A percentile compares a stretch with the other conserved stretches of the same genome.
Conservation (phyloP, 2,797 vertebrate genomes). For the Gouania willdenowi region DNA sequence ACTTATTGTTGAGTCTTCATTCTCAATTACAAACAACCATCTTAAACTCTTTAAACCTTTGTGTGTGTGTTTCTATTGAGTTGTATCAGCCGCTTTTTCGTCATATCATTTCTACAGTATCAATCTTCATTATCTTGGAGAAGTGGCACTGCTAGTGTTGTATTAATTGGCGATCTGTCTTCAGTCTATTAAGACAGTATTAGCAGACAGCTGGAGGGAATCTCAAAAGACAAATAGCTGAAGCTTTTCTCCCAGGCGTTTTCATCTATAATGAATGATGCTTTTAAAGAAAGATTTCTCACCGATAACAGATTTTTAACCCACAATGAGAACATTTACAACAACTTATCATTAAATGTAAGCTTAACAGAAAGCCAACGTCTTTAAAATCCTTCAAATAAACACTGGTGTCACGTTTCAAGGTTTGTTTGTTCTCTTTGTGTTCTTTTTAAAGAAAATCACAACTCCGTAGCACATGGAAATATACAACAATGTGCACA, state of each 20-base stretch:
- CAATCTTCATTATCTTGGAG: slow-evolving; percentile 59
- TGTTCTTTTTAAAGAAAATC: too few relatives aligned
- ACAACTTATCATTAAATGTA: too few relatives aligned
- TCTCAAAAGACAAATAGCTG: slow-evolving; percentile 56
- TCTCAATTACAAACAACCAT: not conserved
- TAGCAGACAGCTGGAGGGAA: slow-evolving; percentile 50
- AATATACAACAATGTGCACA: too few relatives aligned
- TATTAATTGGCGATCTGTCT: slow-evolving; percentile 60
- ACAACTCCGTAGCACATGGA: too few relatives aligned
- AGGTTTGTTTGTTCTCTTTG: too few relatives aligned
- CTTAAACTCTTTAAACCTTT: slow-evolving; percentile 19
- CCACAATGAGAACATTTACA: slow-evolving; percentile 4
- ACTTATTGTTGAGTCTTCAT: slow-evolving; percentile 2
- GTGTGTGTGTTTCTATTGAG: slow-evolving; percentile 29
- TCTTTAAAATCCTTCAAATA: too few relatives aligned
- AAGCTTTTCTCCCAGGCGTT: slow-evolving; percentile 37
- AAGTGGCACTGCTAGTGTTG: slow-evolving; percentile 38
- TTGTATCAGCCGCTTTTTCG: slow-evolving; percentile 40
- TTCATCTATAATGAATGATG: slow-evolving; percentile 44
- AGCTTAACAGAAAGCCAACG: too few relatives aligned
- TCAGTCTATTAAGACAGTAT: slow-evolving; percentile 61
- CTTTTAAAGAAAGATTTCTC: too few relatives aligned
- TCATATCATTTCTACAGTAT: slow-evolving; percentile 33
- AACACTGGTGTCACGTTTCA: too few relatives aligned
- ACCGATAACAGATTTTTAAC: slow-evolving; percentile 38